Conservation (phyloP, 2,113 vertebrate genomes). For the Shinisaurus crocodilurus region DNA sequence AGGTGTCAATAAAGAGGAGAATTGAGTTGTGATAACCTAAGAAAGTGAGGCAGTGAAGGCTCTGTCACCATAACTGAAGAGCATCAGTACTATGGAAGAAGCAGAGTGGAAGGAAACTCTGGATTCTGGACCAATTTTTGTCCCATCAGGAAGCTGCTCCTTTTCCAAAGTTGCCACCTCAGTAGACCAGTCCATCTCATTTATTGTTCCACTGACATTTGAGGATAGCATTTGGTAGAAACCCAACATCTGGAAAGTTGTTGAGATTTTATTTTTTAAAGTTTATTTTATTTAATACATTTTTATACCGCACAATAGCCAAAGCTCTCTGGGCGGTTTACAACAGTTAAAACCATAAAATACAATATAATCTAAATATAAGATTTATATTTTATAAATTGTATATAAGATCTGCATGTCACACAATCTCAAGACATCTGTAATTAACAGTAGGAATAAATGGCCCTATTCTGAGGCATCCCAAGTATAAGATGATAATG, state of each 20-base stretch:
- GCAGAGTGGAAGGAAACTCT: not conserved
- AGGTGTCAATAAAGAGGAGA: not conserved
- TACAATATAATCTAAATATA: no score
- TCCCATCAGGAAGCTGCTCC: not conserved
- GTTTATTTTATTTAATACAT: no score
- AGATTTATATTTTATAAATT: no score
- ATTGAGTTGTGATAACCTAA: not conserved
- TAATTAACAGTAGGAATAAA: accelerated
- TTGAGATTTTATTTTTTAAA: no score
- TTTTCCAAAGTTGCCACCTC: not conserved
- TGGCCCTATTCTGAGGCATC: not conserved
- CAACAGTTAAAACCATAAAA: no score
- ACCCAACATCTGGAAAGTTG: no score
- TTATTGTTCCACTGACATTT: no score
- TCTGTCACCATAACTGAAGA: not conserved
- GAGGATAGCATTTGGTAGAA: not conserved
- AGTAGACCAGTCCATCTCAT: no score
- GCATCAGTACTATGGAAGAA: not conserved
- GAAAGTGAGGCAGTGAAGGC: not conserved
- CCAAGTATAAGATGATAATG: no score
- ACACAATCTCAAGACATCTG: accelerated
- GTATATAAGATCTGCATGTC: no score
- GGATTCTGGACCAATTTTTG: not conserved
- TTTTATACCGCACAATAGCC: no score
- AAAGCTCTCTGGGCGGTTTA: no score